phyloP scores from a whole-genome alignment of 2,797 vertebrate species.

The Nannoperca australis region DNA sequence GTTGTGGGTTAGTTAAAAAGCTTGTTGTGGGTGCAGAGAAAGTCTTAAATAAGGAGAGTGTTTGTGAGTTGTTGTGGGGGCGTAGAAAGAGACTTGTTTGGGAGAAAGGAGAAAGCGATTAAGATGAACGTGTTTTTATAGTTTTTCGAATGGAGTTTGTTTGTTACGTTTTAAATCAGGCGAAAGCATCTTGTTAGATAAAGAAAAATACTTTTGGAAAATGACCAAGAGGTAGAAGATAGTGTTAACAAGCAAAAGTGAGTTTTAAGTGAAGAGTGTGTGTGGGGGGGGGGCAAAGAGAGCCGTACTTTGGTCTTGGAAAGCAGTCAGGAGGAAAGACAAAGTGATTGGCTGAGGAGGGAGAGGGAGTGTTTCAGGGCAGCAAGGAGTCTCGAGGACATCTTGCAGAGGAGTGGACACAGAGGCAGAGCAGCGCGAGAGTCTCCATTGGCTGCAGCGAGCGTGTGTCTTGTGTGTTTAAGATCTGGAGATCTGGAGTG shows the following conservation, averaged over 20 bases:
- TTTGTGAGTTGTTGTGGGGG: slow-evolving; percentile 32
- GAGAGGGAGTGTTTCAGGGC: slow-evolving; percentile 58
- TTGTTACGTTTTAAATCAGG: slow-evolving; percentile 18
- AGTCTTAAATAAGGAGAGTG: slow-evolving; percentile 40
- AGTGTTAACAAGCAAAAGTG: slow-evolving; percentile 2
- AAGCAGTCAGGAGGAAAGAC: slow-evolving; percentile 39
- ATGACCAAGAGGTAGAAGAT: neutral
- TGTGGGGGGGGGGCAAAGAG: slow-evolving; percentile 20
- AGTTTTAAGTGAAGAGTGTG: slow-evolving; percentile 24
- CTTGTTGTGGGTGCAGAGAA: slow-evolving; percentile 46
- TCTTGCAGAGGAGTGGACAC: slow-evolving; percentile 64
- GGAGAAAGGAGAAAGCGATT: neutral
- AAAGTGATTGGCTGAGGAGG: slow-evolving; percentile 67
- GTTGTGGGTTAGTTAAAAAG: slow-evolving; percentile 54
- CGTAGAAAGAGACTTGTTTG: slow-evolving; percentile 19
- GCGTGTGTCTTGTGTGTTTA: slow-evolving; percentile 33
- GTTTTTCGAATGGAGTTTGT: slow-evolving; percentile 2
- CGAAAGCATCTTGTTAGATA: neutral
- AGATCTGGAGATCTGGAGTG: slow-evolving; percentile 58
- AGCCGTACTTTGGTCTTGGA: slow-evolving; percentile 31
- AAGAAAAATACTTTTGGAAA: slow-evolving; percentile 15
- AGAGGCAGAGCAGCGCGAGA: slow-evolving; percentile 30
- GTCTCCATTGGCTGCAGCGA: slow-evolving; percentile 39
- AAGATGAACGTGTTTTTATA: slow-evolving; percentile 26
- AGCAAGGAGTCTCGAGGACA: slow-evolving; percentile 59